Conservation (phyloP, 2,797 vertebrate genomes). For the Channa striata region DNA sequence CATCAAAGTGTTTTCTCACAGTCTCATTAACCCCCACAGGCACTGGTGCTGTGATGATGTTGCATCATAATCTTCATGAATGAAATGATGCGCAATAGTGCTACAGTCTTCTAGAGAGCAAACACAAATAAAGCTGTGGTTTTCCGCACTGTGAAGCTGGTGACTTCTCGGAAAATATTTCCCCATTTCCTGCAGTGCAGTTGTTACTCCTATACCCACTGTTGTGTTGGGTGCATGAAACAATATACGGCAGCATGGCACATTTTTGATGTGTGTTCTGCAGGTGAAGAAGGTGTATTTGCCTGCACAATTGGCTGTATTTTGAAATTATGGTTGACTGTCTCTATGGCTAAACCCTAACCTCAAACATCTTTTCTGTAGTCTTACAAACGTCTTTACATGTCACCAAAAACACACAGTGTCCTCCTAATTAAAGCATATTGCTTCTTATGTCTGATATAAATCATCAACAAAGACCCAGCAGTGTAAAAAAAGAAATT, state of each 20-base stretch:
- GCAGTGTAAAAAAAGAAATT: slow-evolving; percentile 66
- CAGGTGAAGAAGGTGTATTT: slow-evolving; percentile 3
- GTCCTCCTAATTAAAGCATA: slow-evolving; percentile 64
- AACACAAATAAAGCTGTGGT: slow-evolving; percentile 9
- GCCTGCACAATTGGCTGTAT: not conserved
- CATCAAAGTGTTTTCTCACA: slow-evolving; percentile 46
- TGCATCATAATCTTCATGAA: slow-evolving; percentile 26
- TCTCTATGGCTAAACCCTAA: slow-evolving; percentile 7
- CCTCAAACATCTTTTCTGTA: slow-evolving; percentile 10
- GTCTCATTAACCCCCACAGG: slow-evolving; percentile 40
- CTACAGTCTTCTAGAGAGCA: slow-evolving; percentile 1
- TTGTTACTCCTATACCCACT: not conserved
- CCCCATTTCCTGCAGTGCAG: not conserved
- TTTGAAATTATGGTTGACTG: not conserved
- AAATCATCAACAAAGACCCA: slow-evolving; percentile 72
- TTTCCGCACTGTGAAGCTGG: not conserved
- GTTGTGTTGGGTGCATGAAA: not conserved
- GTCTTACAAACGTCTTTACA: slow-evolving; percentile 39
- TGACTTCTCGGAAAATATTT: not conserved
- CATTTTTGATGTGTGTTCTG: not conserved
- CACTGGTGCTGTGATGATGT: slow-evolving; percentile 28
- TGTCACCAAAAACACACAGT: slow-evolving; percentile 24
- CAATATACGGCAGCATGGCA: not conserved
- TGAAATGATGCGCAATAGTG: slow-evolving; percentile 5
- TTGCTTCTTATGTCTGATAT: slow-evolving; percentile 63